Evolutionary conservation across 2,888 invertebrate genomes (phyloP), one percentile per base, ranked within the genome.

Genomic region (Drosophila ezoana): DNA sequence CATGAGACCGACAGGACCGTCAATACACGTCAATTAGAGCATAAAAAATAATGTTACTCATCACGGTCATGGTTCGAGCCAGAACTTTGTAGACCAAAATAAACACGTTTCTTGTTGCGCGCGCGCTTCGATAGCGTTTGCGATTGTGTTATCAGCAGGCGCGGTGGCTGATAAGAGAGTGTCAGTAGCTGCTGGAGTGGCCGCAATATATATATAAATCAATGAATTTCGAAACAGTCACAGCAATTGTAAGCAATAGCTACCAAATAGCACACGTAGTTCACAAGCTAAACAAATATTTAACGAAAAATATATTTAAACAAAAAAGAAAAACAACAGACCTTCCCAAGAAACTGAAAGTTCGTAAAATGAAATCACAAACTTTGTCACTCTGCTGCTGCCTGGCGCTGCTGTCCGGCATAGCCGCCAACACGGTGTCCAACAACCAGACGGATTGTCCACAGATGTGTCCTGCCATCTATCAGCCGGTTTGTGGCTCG

Each of bases 401-500:
- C 48, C 52, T 87, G 77, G 68, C 57, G 2, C 48, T 84, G 51
- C 16, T 84, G 35, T 67, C 76, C 40, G 56, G 67, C 67, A 61
- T 81, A 9, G 71, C 52, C 18, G 87, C 85, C 56, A 74, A 56
- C 18, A 60, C 80, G 9, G 76, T 86, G 13, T 60, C 81, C 45
- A 64, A 28, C 9, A 78, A 89, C 48, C 75, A 72, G 0, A 47
- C 74, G 5, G 85, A 76, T 14, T 91, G 92, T 38, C 90, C 89
- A 0, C 13, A 64, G 10, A 60, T 90, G 1, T 91, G 91, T 45
- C 79, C 90, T 0, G 60, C 70, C 14, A 44, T 85, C 18, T 81
- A 81, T 49, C 53, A 60, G 4, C 91, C 91, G 1, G 62, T 84
- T 37, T 91, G 91, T 53, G 91, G 77, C 23, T 73, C 83, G 18